Conservation (phyloP, 2,113 vertebrate genomes). For the Sander lucioperca region DNA sequence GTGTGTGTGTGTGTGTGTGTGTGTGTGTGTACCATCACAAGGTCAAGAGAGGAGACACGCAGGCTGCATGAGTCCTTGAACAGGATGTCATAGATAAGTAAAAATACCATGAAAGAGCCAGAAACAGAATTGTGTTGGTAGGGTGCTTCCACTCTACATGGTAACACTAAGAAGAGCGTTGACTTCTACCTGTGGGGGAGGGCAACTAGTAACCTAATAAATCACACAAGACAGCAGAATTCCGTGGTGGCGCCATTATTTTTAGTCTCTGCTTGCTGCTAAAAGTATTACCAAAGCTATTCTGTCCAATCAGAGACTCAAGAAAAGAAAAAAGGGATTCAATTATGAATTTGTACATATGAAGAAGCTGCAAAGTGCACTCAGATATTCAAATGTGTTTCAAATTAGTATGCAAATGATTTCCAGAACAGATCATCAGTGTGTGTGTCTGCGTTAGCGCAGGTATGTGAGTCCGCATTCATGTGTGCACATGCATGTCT, state of each 20-base stretch:
- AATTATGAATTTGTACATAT: neutral
- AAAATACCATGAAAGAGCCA: slow-evolving; percentile 62
- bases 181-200: slow-evolving; percentile 61
- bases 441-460: neutral
- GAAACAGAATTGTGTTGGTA: slow-evolving; percentile 13
- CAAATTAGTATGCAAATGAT: slow-evolving; percentile 38
- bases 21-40: slow-evolving; percentile 30
- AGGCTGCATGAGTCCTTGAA: slow-evolving; percentile 52
- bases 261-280: slow-evolving; percentile 47
- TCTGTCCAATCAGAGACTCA: neutral
- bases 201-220: slow-evolving; percentile 39
- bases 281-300: neutral
- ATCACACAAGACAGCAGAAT: slow-evolving; percentile 67
- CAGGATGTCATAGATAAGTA: slow-evolving; percentile 55
- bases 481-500: slow-evolving; percentile 23
- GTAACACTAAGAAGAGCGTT: slow-evolving; percentile 12
- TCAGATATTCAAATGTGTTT: slow-evolving; percentile 8
- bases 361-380: neutral
- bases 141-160: slow-evolving; percentile 35
- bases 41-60: slow-evolving; percentile 48
- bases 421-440: slow-evolving; percentile 23
- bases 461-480: slow-evolving; percentile 1
- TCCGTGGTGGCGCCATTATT: slow-evolving; percentile 62
- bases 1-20: slow-evolving; percentile 11
- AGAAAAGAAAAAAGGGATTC: neutral